These are phyloP conservation scores for Acronicta leporina DNA, from an alignment of 2,888 invertebrate genomes.

Conservation along the genomic window DNA sequence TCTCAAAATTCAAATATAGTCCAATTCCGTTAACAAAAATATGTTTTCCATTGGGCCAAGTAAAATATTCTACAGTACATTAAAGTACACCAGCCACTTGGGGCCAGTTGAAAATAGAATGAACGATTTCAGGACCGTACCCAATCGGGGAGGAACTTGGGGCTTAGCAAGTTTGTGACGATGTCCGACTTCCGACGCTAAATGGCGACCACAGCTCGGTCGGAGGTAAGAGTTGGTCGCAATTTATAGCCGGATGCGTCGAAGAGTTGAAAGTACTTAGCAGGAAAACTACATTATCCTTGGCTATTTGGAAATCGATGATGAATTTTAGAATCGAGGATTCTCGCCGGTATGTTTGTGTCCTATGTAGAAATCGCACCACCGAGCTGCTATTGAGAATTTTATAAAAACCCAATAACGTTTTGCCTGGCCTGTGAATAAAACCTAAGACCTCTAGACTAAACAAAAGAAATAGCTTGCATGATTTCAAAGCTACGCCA, in stretches of 20 bases:
- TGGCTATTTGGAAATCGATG: background rate
- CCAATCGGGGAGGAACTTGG: constrained; percentile 62
- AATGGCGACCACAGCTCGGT: constrained; percentile 67
- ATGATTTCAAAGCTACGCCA: too few relatives aligned
- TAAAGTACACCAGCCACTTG: constrained; percentile 4
- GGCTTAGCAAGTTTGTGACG: constrained; percentile 64
- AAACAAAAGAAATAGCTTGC: too few relatives aligned
- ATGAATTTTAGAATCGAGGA: background rate
- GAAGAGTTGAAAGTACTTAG: constrained; percentile 32
- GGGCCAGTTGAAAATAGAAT: constrained; percentile 56
- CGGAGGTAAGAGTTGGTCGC: constrained; percentile 50
- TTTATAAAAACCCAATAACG: too few relatives aligned
- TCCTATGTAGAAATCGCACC: too few relatives aligned
- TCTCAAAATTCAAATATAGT: background rate
- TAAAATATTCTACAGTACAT: constrained; percentile 25
- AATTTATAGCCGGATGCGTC: constrained; percentile 42
- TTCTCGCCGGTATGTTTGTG: too few relatives aligned
- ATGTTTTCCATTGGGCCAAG: constrained; percentile 11
- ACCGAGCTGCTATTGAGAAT: too few relatives aligned
- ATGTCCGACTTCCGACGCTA: constrained; percentile 68
- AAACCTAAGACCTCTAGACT: too few relatives aligned
- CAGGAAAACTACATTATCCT: constrained; percentile 24
- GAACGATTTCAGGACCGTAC: constrained; percentile 63
- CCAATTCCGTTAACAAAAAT: constrained; percentile 3
- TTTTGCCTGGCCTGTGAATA: too few relatives aligned